Evolutionary conservation across 1,140 invertebrate genomes (phyloP).

Genomic region (Gryllus bimaculatus): DNA sequence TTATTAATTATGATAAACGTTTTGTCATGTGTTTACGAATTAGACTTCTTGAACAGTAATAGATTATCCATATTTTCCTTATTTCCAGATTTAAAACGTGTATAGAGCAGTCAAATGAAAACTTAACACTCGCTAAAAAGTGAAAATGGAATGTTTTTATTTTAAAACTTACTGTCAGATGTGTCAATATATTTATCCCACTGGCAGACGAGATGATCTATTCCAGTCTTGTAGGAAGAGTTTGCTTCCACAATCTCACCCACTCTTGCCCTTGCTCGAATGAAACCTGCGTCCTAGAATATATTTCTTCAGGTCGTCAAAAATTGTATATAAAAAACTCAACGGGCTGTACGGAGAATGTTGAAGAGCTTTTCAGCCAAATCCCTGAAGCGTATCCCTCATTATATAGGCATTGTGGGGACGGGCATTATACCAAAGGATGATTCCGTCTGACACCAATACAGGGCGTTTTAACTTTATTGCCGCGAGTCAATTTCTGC

Average conservation of each 20-base stretch:
- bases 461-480: neutral
- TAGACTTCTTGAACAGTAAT: no score
- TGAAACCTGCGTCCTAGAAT: neutral
- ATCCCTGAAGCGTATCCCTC: neutral
- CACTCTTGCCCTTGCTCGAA: neutral
- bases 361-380: neutral
- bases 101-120: neutral
- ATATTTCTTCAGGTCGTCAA: neutral
- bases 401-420: neutral
- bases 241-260: neutral
- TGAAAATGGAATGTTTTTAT: neutral
- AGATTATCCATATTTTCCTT: no score
- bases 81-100: no score
- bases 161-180: neutral
- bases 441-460: neutral
- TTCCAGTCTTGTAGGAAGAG: neutral
- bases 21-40: no score
- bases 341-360: neutral
- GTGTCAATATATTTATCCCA: neutral
- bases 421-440: neutral
- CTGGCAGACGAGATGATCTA: neutral
- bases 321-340: neutral
- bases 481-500: neutral
- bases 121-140: neutral
- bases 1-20: no score